Evolutionary conservation across 2,888 invertebrate species (phyloP).

Genomic region (Lochmaea capreae): DNA sequence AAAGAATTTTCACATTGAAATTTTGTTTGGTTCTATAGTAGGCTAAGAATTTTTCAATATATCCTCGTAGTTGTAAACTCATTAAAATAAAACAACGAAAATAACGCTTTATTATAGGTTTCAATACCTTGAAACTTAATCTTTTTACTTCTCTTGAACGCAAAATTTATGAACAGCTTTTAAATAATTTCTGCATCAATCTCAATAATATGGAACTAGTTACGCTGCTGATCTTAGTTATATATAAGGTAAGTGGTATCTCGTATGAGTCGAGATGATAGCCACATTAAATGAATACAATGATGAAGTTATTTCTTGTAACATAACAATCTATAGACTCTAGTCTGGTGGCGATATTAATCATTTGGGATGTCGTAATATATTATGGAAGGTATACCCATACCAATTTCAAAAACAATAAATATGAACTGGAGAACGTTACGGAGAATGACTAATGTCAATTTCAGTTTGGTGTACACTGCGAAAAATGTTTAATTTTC

Average conservation of each 20-base stretch:
- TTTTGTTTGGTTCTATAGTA: no score
- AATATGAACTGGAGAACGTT: conserved; percentile 14
- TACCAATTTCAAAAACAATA: conserved; percentile 20
- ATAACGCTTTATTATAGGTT: neutral
- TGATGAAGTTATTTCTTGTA: conserved; percentile 31
- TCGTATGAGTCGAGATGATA: conserved; percentile 10
- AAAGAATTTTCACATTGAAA: no score
- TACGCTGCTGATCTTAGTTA: conserved; percentile 20
- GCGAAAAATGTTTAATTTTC: neutral
- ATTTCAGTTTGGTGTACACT: neutral
- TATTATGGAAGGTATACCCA: conserved; percentile 17
- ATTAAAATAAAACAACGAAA: neutral
- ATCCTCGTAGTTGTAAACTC: no score
- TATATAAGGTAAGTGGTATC: conserved; percentile 14
- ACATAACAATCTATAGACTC: conserved; percentile 24
- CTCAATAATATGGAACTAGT: conserved; percentile 20
- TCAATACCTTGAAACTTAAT: neutral
- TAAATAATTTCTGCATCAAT: conserved; percentile 20
- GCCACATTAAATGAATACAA: conserved; percentile 19
- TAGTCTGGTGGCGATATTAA: conserved; percentile 19
- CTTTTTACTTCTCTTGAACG: neutral
- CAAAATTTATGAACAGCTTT: conserved; percentile 7
- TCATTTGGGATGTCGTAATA: conserved; percentile 30
- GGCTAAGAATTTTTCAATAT: no score
- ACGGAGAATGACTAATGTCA: conserved; percentile 4